A percentile compares a stretch with the other conserved stretches of the same genome.
Conservation (phyloP, 2,888 invertebrate species). For the Helleia helle region DNA sequence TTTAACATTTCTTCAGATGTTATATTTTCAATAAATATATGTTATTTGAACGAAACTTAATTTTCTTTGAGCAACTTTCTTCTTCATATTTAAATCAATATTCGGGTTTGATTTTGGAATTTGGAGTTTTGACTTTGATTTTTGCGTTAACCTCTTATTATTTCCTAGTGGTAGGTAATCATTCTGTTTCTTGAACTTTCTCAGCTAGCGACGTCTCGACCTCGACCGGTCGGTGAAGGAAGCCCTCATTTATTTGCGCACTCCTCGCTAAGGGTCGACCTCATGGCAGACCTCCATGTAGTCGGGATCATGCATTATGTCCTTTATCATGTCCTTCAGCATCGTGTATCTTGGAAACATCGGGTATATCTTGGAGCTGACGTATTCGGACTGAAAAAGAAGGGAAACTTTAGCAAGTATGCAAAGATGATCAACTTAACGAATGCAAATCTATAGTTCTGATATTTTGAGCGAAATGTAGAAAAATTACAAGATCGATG, state of each 20-base stretch:
- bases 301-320: constrained; percentile 95
- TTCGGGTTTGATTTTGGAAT: no score
- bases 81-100: no score
- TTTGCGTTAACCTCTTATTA: neutral
- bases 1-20: no score
- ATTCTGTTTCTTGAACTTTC: constrained; percentile 4
- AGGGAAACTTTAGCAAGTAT: neutral
- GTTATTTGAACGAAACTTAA: no score
- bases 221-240: constrained; percentile 61
- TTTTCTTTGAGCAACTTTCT: no score
- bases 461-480: no score
- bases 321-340: constrained; percentile 98
- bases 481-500: no score
- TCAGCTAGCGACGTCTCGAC: constrained; percentile 56
- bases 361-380: constrained; percentile 93
- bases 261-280: constrained; percentile 81
- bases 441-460: no score
- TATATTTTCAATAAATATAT: no score
- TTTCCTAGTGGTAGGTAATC: constrained; percentile 12
- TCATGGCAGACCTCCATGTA: constrained; percentile 98
- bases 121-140: constrained; percentile 5
- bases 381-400: constrained; percentile 84
- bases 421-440: no score
- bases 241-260: constrained; percentile 69
- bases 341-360: constrained; percentile 95